phyloP scores from a whole-genome alignment of 2,113 vertebrate genomes.

The Bombycilla garrulus region DNA sequence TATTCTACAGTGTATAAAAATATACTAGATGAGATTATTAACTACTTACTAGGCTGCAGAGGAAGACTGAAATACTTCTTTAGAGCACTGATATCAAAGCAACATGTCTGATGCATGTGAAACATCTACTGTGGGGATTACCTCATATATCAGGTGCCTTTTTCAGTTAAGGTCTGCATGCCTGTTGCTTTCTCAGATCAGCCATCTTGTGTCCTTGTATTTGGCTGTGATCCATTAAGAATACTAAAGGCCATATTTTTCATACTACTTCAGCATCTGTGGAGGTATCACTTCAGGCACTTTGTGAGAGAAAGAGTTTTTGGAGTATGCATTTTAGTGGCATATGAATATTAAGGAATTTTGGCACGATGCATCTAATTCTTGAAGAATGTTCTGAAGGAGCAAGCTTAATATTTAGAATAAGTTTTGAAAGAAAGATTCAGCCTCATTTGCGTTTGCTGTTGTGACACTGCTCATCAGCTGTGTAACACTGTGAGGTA shows the following conservation, averaged over 20 bases:
- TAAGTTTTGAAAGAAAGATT: neutral
- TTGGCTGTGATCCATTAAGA: constrained; percentile 15
- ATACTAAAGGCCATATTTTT: constrained; percentile 15
- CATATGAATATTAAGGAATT: neutral
- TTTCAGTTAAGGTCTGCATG: neutral
- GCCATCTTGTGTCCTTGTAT: neutral
- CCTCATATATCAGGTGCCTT: neutral
- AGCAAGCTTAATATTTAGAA: neutral
- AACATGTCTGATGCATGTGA: neutral
- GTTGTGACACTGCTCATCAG: constrained; percentile 38
- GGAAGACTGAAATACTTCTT: neutral
- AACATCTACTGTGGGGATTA: neutral
- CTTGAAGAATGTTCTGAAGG: neutral
- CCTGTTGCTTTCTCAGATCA: neutral
- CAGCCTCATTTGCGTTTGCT: neutral
- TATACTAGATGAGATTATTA: neutral
- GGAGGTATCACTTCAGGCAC: neutral
- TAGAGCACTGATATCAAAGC: neutral
- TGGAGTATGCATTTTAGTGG: neutral
- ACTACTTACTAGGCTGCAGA: neutral
- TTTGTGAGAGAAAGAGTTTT: neutral
- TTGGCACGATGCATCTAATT: neutral
- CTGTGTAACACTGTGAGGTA: neutral
- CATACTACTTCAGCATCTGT: neutral
- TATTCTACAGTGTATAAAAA: neutral